Conservation (phyloP, 2,797 vertebrate genomes). For the Sphenodon punctatus region DNA sequence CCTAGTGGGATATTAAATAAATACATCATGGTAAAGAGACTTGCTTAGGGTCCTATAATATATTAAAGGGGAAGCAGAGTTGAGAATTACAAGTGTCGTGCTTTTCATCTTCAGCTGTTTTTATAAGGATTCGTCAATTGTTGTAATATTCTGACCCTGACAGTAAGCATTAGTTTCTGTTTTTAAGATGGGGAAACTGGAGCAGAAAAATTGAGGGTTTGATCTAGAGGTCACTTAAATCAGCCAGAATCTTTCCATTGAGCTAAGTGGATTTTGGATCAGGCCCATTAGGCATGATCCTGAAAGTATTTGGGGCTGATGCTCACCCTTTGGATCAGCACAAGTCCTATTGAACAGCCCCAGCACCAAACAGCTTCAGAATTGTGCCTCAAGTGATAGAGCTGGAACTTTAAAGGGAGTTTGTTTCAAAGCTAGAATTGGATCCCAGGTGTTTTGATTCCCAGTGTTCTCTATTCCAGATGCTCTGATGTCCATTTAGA, state of each 20-base stretch:
- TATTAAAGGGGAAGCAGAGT: not conserved
- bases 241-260: no score
- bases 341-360: no score
- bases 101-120: not conserved
- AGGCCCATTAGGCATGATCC: no score
- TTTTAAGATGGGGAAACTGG: fast-evolving
- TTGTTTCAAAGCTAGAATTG: not conserved
- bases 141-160: not conserved
- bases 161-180: fast-evolving
- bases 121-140: not conserved
- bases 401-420: no score
- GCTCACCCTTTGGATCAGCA: no score
- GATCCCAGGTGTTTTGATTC: not conserved
- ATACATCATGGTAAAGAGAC: not conserved
- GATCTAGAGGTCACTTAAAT: not conserved
- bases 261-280: no score
- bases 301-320: no score
- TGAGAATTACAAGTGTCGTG: not conserved
- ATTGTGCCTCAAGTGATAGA: no score
- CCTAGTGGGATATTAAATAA: not conserved
- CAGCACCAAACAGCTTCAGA: no score
- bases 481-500: not conserved
- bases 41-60: fast-evolving
- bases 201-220: not conserved
- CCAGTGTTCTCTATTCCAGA: not conserved